Conservation (phyloP, 1,140 invertebrate genomes). For the Scaptomyza hsui region DNA sequence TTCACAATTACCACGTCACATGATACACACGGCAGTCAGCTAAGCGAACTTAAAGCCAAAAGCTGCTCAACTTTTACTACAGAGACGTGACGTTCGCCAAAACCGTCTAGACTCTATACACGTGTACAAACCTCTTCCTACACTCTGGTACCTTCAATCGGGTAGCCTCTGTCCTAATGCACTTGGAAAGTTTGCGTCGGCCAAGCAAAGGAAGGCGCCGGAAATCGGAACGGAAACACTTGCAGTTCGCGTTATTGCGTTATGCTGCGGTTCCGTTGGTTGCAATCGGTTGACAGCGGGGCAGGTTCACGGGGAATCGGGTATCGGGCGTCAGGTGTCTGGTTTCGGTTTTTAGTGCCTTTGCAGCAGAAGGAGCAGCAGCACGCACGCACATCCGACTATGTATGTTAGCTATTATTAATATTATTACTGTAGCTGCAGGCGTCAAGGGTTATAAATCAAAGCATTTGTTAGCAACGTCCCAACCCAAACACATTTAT, state of each 20-base stretch:
- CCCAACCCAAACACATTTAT: constrained; percentile 35
- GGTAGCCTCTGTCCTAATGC: constrained; percentile 52
- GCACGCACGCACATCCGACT: constrained; percentile 52
- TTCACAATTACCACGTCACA: constrained; percentile 52
- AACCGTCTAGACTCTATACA: constrained; percentile 25
- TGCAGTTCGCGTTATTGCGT: constrained; percentile 69
- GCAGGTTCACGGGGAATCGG: too few species aligned
- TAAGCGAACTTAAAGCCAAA: constrained; percentile 14
- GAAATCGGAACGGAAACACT: constrained; percentile 82
- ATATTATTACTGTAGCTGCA: constrained; percentile 46
- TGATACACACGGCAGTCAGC: constrained; percentile 11
- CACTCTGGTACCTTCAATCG: not conserved
- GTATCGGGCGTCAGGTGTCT: not conserved
- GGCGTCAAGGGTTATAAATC: constrained; percentile 48
- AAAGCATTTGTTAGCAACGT: constrained; percentile 57
- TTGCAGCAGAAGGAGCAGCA: not conserved
- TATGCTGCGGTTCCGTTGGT: constrained; percentile 54
- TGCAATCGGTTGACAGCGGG: not conserved
- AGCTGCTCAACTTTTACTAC: constrained; percentile 56
- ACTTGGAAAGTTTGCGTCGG: constrained; percentile 68
- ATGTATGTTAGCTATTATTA: constrained; percentile 61
- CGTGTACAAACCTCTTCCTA: not conserved
- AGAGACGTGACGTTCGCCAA: constrained; percentile 63
- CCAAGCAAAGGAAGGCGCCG: constrained; percentile 59
- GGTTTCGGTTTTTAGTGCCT: too few species aligned